Conservation (phyloP, 2,797 vertebrate genomes). For the Catharus ustulatus region DNA sequence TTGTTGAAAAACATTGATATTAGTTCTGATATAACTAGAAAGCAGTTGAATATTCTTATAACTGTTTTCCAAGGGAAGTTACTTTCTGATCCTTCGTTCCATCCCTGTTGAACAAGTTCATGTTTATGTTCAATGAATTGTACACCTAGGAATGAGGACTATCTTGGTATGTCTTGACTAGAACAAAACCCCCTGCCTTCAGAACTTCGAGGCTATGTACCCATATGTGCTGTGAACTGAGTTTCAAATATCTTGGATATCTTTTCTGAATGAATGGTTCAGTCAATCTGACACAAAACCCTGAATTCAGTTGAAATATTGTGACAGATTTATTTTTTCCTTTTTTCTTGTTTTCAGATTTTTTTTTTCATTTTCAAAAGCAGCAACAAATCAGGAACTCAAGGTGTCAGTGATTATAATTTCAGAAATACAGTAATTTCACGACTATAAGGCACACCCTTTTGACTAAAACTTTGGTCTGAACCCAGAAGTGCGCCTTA, state of each 20-base stretch:
- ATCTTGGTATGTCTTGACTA: neutral
- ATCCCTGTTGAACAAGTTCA: neutral
- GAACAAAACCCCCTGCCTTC: neutral
- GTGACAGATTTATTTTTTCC: neutral
- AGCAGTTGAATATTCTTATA: neutral
- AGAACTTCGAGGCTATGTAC: neutral
- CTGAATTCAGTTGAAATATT: neutral
- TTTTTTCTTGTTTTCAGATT: too few species aligned
- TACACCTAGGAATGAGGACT: neutral
- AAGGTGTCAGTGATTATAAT: neutral
- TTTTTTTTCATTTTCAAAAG: neutral
- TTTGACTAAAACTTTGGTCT: too few species aligned
- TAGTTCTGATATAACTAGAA: neutral
- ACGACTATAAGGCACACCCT: too few species aligned
- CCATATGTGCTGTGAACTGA: neutral
- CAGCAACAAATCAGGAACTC: neutral
- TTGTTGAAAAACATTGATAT: neutral
- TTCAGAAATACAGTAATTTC: neutral
- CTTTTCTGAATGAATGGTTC: neutral
- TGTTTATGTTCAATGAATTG: neutral
- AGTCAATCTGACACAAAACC: neutral
- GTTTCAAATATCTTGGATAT: neutral
- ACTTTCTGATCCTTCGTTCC: neutral
- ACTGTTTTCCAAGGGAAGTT: neutral
- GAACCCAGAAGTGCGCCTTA: too few species aligned